Evolutionary conservation across 2,113 vertebrate species (phyloP), one percentile per base, ranked within the genome.

Genomic region (Brachyhypopomus occidentalis): DNA sequence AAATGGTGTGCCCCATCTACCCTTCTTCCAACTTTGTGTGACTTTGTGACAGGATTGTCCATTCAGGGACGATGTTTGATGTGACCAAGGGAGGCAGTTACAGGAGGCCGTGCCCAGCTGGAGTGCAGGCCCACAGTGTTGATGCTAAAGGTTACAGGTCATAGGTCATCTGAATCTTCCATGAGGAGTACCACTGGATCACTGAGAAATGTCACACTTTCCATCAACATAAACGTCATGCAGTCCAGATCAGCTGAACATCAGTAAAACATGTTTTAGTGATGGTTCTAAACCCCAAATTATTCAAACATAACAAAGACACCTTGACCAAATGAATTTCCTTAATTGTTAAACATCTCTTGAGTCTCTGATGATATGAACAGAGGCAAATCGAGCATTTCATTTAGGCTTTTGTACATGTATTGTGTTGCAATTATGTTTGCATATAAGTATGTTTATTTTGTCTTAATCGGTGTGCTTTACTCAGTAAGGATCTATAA

Each of bases 11-110:
- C 66, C 81, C 60, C 45, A 30, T 36, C 19, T 25, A 12, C 45
- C 41, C 73, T 56, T 72, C 71, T 85, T 87, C 70, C 79, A 84
- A 86, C 66, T 84, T 74, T 74, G 19, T 38, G 34, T 77, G 72
- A 79, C 45, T 75, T 55, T 77, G 55, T 41, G 70, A 3, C 2
- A 7, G n/a, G 19, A 4, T 27, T 23, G 22, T 75, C 23, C 34
- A 41, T 55, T 79, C 27, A 77, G 30, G 69, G 11, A 59, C 20
- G 22, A 23, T 58, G 81, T 80, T 56, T 72, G 66, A 83, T 80
- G 70, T 55, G 27, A 72, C 34, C 67, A 73, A 85, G 59, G 73
- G 60, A 69, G 27, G 59, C 75, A 62, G 73, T 75, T 71, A 79
- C 72, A n/a, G 25, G 58, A 79, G 30, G 20, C 75, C 76, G 38